Percentiles rank a stretch among this genome's conserved stretches.
Evolutionary conservation across 2,888 invertebrate species (phyloP).

Genomic region (Mongoloraphidia duomilia): DNA sequence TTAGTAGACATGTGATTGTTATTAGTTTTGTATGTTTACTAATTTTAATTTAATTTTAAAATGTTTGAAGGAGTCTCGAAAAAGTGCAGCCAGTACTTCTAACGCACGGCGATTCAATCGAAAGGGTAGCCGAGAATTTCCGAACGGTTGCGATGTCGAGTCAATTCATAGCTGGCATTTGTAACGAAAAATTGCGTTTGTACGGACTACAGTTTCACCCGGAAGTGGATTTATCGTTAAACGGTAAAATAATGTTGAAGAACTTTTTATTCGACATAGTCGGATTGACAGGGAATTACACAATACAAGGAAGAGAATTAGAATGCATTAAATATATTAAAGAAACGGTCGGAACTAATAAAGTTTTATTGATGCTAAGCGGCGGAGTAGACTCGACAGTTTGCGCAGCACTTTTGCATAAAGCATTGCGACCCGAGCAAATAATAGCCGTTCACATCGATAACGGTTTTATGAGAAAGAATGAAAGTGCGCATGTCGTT

Average conservation of each 20-base stretch:
- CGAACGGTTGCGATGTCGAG: conserved; percentile 74
- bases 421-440: conserved; percentile 77
- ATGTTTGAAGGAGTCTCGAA: conserved; percentile 58
- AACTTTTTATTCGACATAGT: conserved; percentile 91
- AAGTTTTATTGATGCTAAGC: conserved; percentile 68
- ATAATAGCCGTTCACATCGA: conserved; percentile 96
- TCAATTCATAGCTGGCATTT: conserved; percentile 75
- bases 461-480: conserved; percentile 97
- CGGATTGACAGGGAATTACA: conserved; percentile 74
- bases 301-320: conserved; percentile 73
- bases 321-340: conserved; percentile 66
- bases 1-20: background rate
- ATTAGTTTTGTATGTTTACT: conserved; percentile 1
- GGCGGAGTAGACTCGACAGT: conserved; percentile 99
- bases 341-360: conserved; percentile 6
- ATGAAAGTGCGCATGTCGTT: conserved; percentile 82
- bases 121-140: conserved; percentile 79
- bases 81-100: conserved; percentile 80
- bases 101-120: conserved; percentile 95
- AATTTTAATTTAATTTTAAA: conserved; percentile 1
- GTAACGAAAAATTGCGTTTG: conserved; percentile 75
- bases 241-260: conserved; percentile 81
- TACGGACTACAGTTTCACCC: conserved; percentile 99
- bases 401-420: conserved; percentile 87
- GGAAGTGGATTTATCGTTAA: conserved; percentile 88